phyloP scores from a whole-genome alignment of 2,888 invertebrate genomes.

The Eretmocerus hayati region DNA sequence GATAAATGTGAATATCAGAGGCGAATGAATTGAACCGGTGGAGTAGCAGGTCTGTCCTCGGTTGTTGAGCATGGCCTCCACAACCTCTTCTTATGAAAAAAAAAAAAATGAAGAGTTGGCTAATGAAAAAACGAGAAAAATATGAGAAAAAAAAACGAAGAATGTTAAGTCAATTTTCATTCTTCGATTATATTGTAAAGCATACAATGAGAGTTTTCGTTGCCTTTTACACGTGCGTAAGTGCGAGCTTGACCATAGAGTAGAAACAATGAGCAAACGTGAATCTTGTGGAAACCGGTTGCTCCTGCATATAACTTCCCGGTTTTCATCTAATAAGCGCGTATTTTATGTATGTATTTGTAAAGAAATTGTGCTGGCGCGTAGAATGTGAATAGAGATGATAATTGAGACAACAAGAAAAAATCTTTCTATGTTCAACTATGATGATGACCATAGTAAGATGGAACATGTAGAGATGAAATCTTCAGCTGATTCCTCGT shows the following conservation, averaged over 20 bases:
- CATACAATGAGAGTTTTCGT: constrained; percentile 5
- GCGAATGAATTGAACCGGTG: constrained; percentile 5
- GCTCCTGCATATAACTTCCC: too few species aligned
- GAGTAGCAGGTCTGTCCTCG: constrained; percentile 20
- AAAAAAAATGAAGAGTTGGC: background rate
- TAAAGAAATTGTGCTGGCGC: constrained; percentile 7
- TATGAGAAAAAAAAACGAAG: constrained; percentile 4
- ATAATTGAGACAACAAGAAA: constrained; percentile 3
- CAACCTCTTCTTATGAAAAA: constrained; percentile 8
- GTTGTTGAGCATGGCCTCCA: constrained; percentile 9
- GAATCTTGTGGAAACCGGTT: background rate
- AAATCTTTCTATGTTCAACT: background rate
- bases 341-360: background rate
- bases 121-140: background rate
- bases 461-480: constrained; percentile 2
- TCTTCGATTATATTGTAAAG: background rate
- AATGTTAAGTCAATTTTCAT: constrained; percentile 3
- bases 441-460: background rate
- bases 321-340: too few species aligned
- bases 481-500: constrained; percentile 14
- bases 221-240: constrained; percentile 8
- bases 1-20: constrained; percentile 1
- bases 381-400: constrained; percentile 6
- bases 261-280: background rate
- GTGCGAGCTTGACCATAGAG: background rate